Evolutionary conservation across 2,888 invertebrate genomes (phyloP).

Genomic region (Drosophila niveifrons): DNA sequence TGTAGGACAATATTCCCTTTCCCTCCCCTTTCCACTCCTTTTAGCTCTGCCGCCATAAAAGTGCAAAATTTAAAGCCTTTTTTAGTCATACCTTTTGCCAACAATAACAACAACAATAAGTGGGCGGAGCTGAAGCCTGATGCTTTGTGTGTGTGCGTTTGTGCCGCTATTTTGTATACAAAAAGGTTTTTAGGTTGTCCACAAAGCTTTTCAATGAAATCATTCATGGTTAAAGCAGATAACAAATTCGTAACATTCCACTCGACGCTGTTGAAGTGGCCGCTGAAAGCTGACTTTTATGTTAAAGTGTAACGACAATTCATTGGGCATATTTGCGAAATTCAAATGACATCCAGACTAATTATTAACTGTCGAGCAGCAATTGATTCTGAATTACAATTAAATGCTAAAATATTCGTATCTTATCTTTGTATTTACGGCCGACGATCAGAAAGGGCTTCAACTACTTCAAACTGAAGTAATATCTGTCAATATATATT

Average conservation of each 20-base stretch:
- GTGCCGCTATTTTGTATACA: constrained; percentile 55
- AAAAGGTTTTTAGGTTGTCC: constrained; percentile 74
- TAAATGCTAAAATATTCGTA: background rate
- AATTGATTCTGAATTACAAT: background rate
- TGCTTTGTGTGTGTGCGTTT: constrained; percentile 38
- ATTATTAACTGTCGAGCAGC: background rate
- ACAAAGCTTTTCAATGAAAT: constrained; percentile 72
- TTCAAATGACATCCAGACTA: background rate
- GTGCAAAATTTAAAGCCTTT: constrained; percentile 78
- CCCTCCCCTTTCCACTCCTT: background rate
- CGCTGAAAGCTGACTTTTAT: constrained; percentile 1
- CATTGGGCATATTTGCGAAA: constrained; percentile 8
- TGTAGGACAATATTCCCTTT: constrained; percentile 32
- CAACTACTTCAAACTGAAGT: background rate
- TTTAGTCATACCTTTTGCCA: constrained; percentile 70
- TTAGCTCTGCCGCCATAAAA: constrained; percentile 55
- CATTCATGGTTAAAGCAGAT: constrained; percentile 79
- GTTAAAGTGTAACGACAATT: constrained; percentile 13
- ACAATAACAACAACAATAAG: constrained; percentile 45
- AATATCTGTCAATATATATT: background rate
- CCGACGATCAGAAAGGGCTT: background rate
- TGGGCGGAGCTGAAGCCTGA: constrained; percentile 39
- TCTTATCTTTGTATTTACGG: background rate
- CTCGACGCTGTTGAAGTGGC: constrained; percentile 15
- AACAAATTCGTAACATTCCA: constrained; percentile 64